These are phyloP conservation scores for Denticeps clupeoides DNA, from an alignment of 2,797 vertebrate genomes.

Conservation along the genomic window DNA sequence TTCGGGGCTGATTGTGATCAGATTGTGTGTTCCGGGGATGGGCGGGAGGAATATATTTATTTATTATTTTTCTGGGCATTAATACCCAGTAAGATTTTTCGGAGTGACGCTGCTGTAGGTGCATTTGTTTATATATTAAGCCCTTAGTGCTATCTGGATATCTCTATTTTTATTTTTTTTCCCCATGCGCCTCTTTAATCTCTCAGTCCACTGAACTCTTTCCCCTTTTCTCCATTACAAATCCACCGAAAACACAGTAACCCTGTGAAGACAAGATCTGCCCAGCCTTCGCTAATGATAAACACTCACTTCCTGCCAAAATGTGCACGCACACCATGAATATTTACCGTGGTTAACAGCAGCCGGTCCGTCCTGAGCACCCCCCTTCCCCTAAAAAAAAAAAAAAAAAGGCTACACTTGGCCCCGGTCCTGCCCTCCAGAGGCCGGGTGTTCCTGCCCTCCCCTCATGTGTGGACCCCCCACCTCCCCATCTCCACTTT, in stretches of 20 bases:
- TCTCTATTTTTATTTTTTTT: background rate
- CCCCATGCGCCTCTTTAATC: background rate
- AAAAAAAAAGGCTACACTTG: slow-evolving; percentile 19
- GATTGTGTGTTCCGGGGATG: background rate
- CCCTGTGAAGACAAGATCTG: slow-evolving; percentile 40
- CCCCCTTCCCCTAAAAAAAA: slow-evolving; percentile 16
- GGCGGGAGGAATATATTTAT: background rate
- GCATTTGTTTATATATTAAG: background rate
- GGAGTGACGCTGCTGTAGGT: too few species aligned
- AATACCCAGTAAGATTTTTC: too few species aligned
- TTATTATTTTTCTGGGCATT: background rate
- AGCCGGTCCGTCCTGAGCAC: slow-evolving; percentile 23
- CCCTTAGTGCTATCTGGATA: too few species aligned
- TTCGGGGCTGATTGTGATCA: slow-evolving; percentile 4
- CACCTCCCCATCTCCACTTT: background rate
- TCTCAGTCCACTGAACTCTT: background rate
- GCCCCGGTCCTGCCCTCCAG: slow-evolving; percentile 18
- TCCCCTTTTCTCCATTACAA: slow-evolving; percentile 1
- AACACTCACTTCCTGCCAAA: slow-evolving; percentile 61
- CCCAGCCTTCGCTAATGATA: slow-evolving; percentile 66
- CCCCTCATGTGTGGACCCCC: slow-evolving; percentile 10
- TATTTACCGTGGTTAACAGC: slow-evolving; percentile 55
- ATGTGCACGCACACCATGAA: slow-evolving; percentile 53
- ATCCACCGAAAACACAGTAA: slow-evolving; percentile 24
- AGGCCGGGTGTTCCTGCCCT: slow-evolving; percentile 3